Percentiles rank a stretch among this genome's conserved stretches.
Conservation (phyloP, 92 coral and sea anemone genomes). For the Montipora capitata region DNA sequence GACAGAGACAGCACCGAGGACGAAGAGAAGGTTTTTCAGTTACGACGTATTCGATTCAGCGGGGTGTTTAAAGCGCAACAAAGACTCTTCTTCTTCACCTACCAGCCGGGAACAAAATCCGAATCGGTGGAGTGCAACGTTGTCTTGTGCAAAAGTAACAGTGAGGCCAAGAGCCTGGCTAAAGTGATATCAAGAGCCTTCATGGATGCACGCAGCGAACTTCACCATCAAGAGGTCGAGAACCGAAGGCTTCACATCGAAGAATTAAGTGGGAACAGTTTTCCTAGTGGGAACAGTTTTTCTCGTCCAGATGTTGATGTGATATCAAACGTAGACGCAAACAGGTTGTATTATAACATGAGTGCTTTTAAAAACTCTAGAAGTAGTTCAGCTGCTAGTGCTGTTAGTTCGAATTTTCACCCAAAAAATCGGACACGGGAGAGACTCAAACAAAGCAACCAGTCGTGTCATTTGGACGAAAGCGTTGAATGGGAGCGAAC, state of each 20-base stretch:
- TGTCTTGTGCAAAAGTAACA: constrained; percentile 84
- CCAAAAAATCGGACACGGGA: constrained; percentile 32
- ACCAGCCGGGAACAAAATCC: constrained; percentile 94
- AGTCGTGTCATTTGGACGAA: constrained; percentile 48
- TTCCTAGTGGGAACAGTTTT: constrained; percentile 69
- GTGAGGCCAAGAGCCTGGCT: constrained; percentile 96
- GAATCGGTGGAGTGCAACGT: constrained; percentile 92
- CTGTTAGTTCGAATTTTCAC: constrained; percentile 37
- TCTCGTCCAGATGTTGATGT: constrained; percentile 38
- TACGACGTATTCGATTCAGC: constrained; percentile 89
- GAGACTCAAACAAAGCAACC: constrained; percentile 39
- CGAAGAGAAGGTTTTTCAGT: constrained; percentile 79
- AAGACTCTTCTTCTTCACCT: constrained; percentile 93
- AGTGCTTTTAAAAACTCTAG: constrained; percentile 49
- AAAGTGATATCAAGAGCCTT: constrained; percentile 89
- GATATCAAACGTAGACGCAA: constrained; percentile 57
- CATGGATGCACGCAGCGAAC: constrained; percentile 75
- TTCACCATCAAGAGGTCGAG: constrained; percentile 84
- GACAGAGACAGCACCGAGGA: constrained; percentile 90
- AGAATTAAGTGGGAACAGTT: constrained; percentile 79
- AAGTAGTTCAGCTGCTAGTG: constrained; percentile 51
- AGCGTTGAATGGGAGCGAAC: constrained; percentile 75
- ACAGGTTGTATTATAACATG: constrained; percentile 45
- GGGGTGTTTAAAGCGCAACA: constrained; percentile 92
- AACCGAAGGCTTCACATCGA: constrained; percentile 82